A percentile compares a stretch with the other conserved stretches of the same genome.
Conservation (phyloP, 1,140 invertebrate species). For the Drosophila kohkoa region DNA sequence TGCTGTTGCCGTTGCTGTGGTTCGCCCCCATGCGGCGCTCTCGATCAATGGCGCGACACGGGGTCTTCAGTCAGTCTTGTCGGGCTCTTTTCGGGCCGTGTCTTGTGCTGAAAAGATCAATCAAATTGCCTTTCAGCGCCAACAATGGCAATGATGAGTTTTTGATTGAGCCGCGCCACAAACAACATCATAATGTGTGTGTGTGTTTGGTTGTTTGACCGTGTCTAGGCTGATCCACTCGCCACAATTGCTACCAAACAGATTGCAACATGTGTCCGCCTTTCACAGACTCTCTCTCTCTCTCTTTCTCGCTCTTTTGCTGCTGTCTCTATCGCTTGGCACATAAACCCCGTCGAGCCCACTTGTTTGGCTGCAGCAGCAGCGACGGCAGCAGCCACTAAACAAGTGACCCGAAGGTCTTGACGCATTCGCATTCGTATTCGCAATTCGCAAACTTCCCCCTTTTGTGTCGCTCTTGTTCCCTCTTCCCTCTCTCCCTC, state of each 20-base stretch:
- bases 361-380: constrained; percentile 40
- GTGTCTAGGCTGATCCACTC: constrained; percentile 21
- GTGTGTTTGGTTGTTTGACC: neutral
- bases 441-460: neutral
- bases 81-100: constrained; percentile 26
- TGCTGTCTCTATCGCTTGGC: neutral
- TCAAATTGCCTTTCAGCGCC: constrained; percentile 59
- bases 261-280: constrained; percentile 49
- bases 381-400: constrained; percentile 39
- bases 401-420: constrained; percentile 53
- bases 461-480: neutral
- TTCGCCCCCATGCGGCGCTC: constrained; percentile 60
- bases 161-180: constrained; percentile 47
- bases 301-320: neutral
- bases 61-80: constrained; percentile 30
- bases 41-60: constrained; percentile 56
- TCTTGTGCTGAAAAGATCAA: constrained; percentile 64
- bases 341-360: constrained; percentile 29
- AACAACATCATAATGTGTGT: constrained; percentile 27
- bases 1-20: constrained; percentile 36
- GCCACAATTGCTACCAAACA: constrained; percentile 23
- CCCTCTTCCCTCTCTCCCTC: neutral
- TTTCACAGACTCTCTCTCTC: constrained; percentile 15
- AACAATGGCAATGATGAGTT: constrained; percentile 58
- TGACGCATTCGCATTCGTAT: constrained; percentile 26